A percentile compares a stretch with the other conserved stretches of the same genome.
Conservation (phyloP, 2,888 invertebrate species). For the Drosophila picticornis region DNA sequence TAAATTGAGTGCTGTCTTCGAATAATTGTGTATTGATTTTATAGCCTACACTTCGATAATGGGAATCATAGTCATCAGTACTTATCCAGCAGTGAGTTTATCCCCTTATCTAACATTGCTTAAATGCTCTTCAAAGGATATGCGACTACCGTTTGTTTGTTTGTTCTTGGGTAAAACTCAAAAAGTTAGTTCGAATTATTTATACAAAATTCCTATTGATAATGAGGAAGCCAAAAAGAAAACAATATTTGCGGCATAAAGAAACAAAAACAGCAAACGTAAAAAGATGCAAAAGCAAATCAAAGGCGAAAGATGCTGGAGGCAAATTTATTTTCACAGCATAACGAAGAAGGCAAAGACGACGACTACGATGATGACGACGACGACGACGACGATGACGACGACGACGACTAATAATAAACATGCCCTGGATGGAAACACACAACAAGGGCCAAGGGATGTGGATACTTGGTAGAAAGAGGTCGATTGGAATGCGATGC, state of each 20-base stretch:
- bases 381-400: constrained; percentile 23
- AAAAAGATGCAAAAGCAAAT: constrained; percentile 44
- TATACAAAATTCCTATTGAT: constrained; percentile 1
- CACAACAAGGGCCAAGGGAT: constrained; percentile 45
- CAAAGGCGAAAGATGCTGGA: constrained; percentile 24
- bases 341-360: constrained; percentile 12
- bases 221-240: constrained; percentile 18
- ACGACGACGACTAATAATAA: constrained; percentile 25
- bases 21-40: neutral
- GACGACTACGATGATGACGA: constrained; percentile 13
- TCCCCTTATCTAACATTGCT: neutral
- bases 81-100: neutral
- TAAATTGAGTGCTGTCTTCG: neutral
- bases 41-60: neutral
- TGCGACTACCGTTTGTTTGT: neutral
- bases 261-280: constrained; percentile 17
- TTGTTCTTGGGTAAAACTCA: neutral
- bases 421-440: constrained; percentile 55
- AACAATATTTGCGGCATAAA: constrained; percentile 26
- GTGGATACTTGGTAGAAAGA: constrained; percentile 20
- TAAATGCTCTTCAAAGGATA: neutral
- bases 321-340: constrained; percentile 13
- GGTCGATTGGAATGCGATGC: constrained; percentile 64
- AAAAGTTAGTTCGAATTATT: constrained; percentile 2
- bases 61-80: neutral